Base-by-base conservation (phyloP, 2,113 vertebrate genomes). In the Aleadryas rufinucha region DNA sequence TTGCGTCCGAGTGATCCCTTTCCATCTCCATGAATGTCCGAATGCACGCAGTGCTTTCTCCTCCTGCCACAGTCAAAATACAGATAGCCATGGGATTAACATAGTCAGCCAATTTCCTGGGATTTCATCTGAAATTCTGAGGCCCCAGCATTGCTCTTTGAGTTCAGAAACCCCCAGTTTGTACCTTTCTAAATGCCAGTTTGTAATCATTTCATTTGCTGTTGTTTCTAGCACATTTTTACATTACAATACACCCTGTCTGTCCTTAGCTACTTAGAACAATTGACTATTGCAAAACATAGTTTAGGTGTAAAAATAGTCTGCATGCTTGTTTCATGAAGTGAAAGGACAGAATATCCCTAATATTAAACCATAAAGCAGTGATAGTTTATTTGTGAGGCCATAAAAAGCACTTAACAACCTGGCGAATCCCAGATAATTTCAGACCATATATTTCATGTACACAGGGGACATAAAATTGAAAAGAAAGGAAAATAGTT, bases 1-100 rank as follows among this genome's bases (percentile, higher is more conserved):
- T 68, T 1, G 1, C 4, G 2, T 27, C 41, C 0, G 0, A 44
- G 10, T 1, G 1, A 37, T 60, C 71, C 39, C 15, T 52, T 57
- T 47, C 35, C 65, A 27, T 42, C 30, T 77, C 31, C n/a, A 8
- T 1, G 0, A 27, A 15, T 42, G 56, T 63, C 60, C 42, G 0
- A 1, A 16, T 11, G 42, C 13, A 52, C 1, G 11, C 45, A 41
- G 39, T 3, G 5, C 42, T 77, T 64, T 61, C 54, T 89, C 11
- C 31, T 94, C 28, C 23, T 81, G 45, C 26, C 39, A 17, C 31
- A 74, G 41, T 27, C 30, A 44, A 64, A 92, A 47, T 35, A 35
- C 39, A 60, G 53, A 28, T 21, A 56, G 35, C 30, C 4, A 0
- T 30, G 41, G 41, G 4, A 5, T 61, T 65, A 80, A 20, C 9